Percentiles rank a stretch among this genome's conserved stretches.
Conservation (phyloP, 53 echinoderm and acorn worm species). For the Patiria pectinifera region DNA sequence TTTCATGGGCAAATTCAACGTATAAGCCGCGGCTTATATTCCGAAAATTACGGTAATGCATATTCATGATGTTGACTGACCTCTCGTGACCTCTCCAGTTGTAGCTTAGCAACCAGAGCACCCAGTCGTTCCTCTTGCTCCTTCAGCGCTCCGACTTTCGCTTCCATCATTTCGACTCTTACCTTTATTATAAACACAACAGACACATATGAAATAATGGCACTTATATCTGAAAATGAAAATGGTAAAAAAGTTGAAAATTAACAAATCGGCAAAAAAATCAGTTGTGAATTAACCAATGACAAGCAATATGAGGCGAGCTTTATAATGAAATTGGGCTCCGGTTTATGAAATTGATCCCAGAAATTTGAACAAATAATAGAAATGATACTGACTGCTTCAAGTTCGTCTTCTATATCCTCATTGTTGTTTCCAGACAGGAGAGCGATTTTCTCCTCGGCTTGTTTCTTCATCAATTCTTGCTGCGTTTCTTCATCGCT, state of each 20-base stretch:
- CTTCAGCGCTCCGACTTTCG: conserved; percentile 82
- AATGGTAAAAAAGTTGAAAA: too few relatives aligned
- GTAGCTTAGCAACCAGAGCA: conserved; percentile 90
- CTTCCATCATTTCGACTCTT: conserved; percentile 89
- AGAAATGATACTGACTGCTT: conserved; percentile 67
- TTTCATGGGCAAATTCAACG: too few relatives aligned
- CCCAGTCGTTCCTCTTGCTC: conserved; percentile 91
- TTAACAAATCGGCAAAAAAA: too few relatives aligned
- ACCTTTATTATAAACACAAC: conserved; percentile 51
- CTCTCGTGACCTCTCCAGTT: conserved; percentile 97
- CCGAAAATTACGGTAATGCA: too few relatives aligned
- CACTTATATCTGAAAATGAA: too few relatives aligned
- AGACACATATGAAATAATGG: background rate
- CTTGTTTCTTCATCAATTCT: conserved; percentile 92
- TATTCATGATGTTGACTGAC: conserved; percentile 55
- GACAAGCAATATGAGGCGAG: too few relatives aligned
- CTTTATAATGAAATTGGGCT: too few relatives aligned
- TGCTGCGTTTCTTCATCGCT: conserved; percentile 62
- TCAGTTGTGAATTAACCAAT: too few relatives aligned
- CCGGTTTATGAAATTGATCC: too few relatives aligned
- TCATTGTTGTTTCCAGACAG: conserved; percentile 60
- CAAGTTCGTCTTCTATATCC: conserved; percentile 85
- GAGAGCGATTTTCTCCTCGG: conserved; percentile 78
- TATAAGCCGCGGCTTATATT: too few relatives aligned
- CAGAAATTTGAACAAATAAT: too few relatives aligned